Evolutionary conservation across 2,888 invertebrate species (phyloP), one percentile per base, ranked within the genome.

Genomic region (Tubulanus polymorphus): DNA sequence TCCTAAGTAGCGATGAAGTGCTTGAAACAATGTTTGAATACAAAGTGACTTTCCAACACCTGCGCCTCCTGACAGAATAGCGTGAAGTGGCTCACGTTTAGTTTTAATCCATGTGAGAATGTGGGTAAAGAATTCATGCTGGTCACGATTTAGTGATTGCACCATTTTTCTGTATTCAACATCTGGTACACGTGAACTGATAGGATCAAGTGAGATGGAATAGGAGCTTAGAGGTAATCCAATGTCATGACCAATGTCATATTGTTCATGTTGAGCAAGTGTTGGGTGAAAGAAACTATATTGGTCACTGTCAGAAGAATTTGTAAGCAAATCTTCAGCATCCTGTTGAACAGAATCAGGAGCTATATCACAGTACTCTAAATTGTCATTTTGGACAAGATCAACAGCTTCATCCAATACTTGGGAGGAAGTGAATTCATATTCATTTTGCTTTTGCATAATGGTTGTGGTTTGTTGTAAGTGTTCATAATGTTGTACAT

Each of bases 1-100:
- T n/a, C 20, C 8, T 10, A 45, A 45, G 18, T 12, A 3, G 12
- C 47, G 18, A 18, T 25, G n/a, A n/a, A 48, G 1, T 32, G 45
- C 1, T n/a, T 61, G 57, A 52, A 48, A 54, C 3, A 61, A 6
- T 3, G 49, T 27, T 20, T 48, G 37, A 2, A 58, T 55, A 41
- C 18, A 18, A 6, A 20, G 41, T 8, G 41, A 41, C 15, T 41
- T 41, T 8, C 41, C 41, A 41, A 41, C 41, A 41, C 41, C 41
- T 41, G 41, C 41, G 5, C 41, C 41, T 41, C 41, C 41, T 20
- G 41, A 20, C 6, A 41, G 6, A 41, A 41, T 20, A n/a, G n/a
- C n/a, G n/a, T n/a, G n/a, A n/a, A n/a, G n/a, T n/a, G n/a, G n/a
- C n/a, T n/a, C n/a, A n/a, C n/a, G n/a, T n/a, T n/a, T n/a, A n/a